phyloP scores from a whole-genome alignment of 2,888 invertebrate species.

The Polyploca ridens region DNA sequence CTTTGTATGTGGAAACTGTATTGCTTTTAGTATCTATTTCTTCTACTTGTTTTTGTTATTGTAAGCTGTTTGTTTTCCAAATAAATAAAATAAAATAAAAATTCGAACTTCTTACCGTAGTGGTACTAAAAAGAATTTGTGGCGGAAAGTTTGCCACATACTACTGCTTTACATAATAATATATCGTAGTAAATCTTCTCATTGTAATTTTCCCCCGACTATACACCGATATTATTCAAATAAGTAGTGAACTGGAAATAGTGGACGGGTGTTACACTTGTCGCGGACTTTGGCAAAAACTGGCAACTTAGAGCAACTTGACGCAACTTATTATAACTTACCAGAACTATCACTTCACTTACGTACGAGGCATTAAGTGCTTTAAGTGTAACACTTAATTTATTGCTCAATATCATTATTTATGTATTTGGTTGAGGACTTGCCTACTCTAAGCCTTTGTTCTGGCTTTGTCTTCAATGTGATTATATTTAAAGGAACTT shows the following conservation, averaged over 20 bases:
- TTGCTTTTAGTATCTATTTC: too few species aligned
- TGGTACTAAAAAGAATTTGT: too few species aligned
- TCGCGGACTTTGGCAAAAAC: conserved; percentile 47
- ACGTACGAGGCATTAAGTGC: conserved; percentile 45
- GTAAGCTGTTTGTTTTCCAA: too few species aligned
- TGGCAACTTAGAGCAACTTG: conserved; percentile 38
- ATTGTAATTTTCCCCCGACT: conserved; percentile 20
- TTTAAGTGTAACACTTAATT: conserved; percentile 49
- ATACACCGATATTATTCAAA: conserved; percentile 53
- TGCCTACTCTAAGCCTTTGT: background rate
- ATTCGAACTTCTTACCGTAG: too few species aligned
- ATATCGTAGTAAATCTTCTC: too few species aligned
- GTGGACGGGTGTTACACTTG: conserved; percentile 45
- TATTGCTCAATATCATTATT: conserved; percentile 56
- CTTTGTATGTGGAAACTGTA: too few species aligned
- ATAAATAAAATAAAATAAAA: too few species aligned
- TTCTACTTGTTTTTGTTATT: too few species aligned
- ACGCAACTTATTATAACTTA: conserved; percentile 42
- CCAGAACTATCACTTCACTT: conserved; percentile 32
- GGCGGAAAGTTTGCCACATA: too few species aligned
- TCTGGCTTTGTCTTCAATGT: background rate
- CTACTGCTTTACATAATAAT: too few species aligned
- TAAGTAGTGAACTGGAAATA: conserved; percentile 47
- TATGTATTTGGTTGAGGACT: conserved; percentile 40
- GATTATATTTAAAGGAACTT: background rate